Conservation (phyloP, 2,888 invertebrate genomes). For the Himalopsyche tibetana region DNA sequence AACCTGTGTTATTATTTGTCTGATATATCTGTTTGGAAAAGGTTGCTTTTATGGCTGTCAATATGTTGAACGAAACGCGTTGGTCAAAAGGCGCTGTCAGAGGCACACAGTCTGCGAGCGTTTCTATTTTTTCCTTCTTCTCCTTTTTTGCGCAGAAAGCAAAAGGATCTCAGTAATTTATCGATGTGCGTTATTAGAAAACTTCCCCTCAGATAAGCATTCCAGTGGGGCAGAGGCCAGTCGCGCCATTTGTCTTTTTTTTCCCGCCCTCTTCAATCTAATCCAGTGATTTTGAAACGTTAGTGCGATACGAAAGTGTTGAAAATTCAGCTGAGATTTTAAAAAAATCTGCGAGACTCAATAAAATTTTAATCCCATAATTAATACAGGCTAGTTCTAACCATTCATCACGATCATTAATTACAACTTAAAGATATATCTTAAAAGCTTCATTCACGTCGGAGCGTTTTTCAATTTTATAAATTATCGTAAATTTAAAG, state of each 20-base stretch:
- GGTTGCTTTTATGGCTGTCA: slow-evolving; percentile 34
- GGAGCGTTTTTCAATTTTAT: too few species aligned
- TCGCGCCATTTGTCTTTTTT: slow-evolving; percentile 62
- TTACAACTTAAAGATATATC: too few species aligned
- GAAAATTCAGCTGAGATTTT: too few species aligned
- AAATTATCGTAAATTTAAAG: too few species aligned
- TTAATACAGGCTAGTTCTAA: too few species aligned
- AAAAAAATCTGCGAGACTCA: too few species aligned
- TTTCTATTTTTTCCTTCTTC: background rate
- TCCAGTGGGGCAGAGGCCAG: slow-evolving; percentile 52
- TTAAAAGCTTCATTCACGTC: too few species aligned
- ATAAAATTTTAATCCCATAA: too few species aligned
- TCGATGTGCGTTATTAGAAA: slow-evolving; percentile 64
- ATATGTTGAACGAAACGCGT: slow-evolving; percentile 26
- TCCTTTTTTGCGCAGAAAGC: slow-evolving; percentile 28
- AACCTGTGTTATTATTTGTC: slow-evolving; percentile 30
- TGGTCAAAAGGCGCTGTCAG: slow-evolving; percentile 34
- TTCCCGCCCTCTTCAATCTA: slow-evolving; percentile 43
- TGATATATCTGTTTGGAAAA: slow-evolving; percentile 31
- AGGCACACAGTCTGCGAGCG: slow-evolving; percentile 26
- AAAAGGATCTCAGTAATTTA: slow-evolving; percentile 58
- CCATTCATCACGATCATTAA: too few species aligned
- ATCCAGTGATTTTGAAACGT: slow-evolving; percentile 26
- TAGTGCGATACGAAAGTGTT: background rate
- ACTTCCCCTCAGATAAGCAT: slow-evolving; percentile 62